Percentiles rank a stretch among this genome's conserved stretches.
These are phyloP conservation scores for Diceros bicornis DNA, from an alignment of 2,797 vertebrate species.

Conservation along the genomic window DNA sequence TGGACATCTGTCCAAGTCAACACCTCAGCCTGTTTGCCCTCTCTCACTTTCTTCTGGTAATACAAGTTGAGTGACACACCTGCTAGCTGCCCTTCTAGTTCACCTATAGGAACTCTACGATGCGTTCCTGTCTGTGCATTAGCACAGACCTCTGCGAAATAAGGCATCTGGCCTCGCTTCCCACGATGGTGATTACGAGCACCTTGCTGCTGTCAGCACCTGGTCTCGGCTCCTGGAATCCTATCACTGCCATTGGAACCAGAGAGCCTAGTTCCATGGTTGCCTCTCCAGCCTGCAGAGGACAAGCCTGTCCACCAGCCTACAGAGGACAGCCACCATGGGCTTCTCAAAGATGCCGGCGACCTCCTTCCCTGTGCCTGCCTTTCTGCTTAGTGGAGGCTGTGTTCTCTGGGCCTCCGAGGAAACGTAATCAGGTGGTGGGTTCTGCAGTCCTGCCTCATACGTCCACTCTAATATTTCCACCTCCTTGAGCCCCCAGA, in stretches of 20 bases:
- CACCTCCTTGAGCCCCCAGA: not conserved
- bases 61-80: not conserved
- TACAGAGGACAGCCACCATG: not conserved
- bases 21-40: not conserved
- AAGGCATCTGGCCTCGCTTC: not conserved
- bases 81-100: not conserved
- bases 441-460: too few species aligned
- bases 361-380: not conserved
- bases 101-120: not conserved
- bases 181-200: not conserved
- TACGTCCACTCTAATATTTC: not conserved
- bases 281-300: not conserved
- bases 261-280: not conserved
- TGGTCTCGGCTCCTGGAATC: not conserved
- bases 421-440: not conserved
- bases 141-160: not conserved
- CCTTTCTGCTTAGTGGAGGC: not conserved
- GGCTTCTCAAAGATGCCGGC: not conserved
- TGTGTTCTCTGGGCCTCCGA: not conserved
- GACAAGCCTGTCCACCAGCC: not conserved
- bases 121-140: not conserved
- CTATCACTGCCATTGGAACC: not conserved
- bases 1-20: not conserved
- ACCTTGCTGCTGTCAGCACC: not conserved
- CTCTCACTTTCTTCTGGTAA: not conserved